These are phyloP conservation scores for Flexamia atlantica DNA, from an alignment of 2,888 invertebrate genomes.

Conservation along the genomic window DNA sequence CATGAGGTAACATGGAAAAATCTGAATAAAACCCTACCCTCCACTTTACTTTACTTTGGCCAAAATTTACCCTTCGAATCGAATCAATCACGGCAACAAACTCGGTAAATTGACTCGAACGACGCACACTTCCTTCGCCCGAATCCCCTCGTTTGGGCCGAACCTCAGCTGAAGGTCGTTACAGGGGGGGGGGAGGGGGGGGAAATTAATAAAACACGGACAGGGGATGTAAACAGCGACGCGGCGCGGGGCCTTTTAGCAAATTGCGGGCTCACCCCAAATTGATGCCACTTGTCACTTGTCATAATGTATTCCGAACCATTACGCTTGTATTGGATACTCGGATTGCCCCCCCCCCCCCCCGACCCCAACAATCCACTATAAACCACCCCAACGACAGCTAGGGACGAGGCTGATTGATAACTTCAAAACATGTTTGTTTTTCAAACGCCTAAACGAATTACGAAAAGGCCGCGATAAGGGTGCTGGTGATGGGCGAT, in stretches of 20 bases:
- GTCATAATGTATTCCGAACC: conserved; percentile 56
- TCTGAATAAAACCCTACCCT: neutral
- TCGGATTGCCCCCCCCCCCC: conserved; percentile 6
- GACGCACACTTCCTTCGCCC: conserved; percentile 16
- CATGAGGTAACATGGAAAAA: no score
- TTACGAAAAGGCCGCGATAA: neutral
- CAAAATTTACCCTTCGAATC: neutral
- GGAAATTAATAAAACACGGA: conserved; percentile 40
- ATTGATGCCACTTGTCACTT: conserved; percentile 57
- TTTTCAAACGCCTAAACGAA: conserved; percentile 38
- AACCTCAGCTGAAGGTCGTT: conserved; percentile 7
- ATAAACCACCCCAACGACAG: neutral
- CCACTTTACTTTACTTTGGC: neutral
- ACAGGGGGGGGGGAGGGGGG: neutral
- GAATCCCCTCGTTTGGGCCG: neutral
- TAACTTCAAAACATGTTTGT: conserved; percentile 48
- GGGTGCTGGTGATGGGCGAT: no score
- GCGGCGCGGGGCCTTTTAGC: conserved; percentile 52
- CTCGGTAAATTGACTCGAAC: conserved; percentile 35
- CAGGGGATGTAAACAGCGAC: conserved; percentile 50
- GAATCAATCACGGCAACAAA: conserved; percentile 11
- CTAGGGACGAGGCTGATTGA: conserved; percentile 39
- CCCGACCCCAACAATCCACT: neutral
- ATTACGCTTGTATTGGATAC: conserved; percentile 54
- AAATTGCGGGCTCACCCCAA: conserved; percentile 52